Conservation (phyloP, 2,888 invertebrate species). For the Drosophila formosana region DNA sequence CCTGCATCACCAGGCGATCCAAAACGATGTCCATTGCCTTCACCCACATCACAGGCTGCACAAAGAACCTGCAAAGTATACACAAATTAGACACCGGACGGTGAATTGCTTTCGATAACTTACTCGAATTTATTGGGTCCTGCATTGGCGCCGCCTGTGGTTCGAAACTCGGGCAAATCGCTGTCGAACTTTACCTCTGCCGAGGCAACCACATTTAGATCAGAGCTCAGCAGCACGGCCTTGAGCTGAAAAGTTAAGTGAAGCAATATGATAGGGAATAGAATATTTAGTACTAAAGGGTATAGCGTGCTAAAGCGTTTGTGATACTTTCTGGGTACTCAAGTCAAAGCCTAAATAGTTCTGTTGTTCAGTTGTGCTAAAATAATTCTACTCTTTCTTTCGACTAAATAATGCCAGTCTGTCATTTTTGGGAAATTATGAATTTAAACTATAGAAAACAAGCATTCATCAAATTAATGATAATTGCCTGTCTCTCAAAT, state of each 20-base stretch:
- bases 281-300: constrained; percentile 5
- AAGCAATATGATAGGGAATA: background rate
- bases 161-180: constrained; percentile 95
- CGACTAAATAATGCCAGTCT: background rate
- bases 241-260: constrained; percentile 90
- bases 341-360: constrained; percentile 92
- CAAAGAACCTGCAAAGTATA: constrained; percentile 87
- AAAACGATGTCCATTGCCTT: constrained; percentile 96
- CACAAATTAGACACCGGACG: background rate
- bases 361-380: background rate
- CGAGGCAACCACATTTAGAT: constrained; percentile 90
- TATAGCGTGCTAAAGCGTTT: background rate
- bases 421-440: background rate
- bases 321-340: constrained; percentile 92
- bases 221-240: constrained; percentile 92
- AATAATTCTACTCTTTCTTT: background rate
- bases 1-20: constrained; percentile 92
- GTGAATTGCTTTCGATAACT: background rate
- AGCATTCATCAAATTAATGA: background rate
- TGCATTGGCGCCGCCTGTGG: constrained; percentile 87
- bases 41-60: constrained; percentile 97
- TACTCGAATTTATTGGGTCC: constrained; percentile 85
- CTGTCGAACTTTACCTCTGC: constrained; percentile 95
- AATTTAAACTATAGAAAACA: background rate
- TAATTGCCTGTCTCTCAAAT: background rate